Base-by-base conservation (phyloP, 2,113 vertebrate species). In the Mohoua ochrocephala region DNA sequence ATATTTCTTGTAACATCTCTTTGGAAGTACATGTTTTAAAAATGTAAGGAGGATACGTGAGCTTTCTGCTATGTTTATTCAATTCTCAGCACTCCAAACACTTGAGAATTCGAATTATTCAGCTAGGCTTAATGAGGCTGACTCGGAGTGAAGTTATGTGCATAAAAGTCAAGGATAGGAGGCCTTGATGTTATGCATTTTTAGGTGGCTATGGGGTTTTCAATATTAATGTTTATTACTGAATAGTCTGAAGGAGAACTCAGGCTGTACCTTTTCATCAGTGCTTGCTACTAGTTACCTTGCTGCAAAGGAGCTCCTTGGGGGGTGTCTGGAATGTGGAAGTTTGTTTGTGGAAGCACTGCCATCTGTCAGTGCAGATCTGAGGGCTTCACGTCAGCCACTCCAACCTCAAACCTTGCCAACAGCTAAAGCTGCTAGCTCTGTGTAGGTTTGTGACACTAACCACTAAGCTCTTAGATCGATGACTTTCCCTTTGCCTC, bases 81-180 rank as follows among this genome's bases (percentile, higher is more conserved):
- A 97, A 63, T 77, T 87, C 76, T 95, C 71, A 93, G 63, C 53
- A 67, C 53, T 90, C 63, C 75, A 83, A 86, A 92, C 79, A 84
- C 83, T 90, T 89, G 75, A 92, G 79, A 85, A 84, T 94, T 93
- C 26, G 1, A 86, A 88, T 96, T 91, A 86, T 89, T 94, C 83
- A 91, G 52, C 75, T 91, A 93, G 79, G 79, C 67, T 97, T 96
- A 96, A 95, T 95, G 68, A 96, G 60, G 71, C 60, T 92, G 92
- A 77, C 82, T 93, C 1, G 23, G 71, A 86, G 39, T 84, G 81
- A 91, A 93, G 84, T 81, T 95, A 84, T 52, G 44, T 93, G 88
- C 85, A 86, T 84, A 64, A 86, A 97, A 96, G 92, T 87, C 64
- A 84, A 81, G 76, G 56, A 77, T 67, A 83, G 79, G 27, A 89